Evolutionary conservation across 2,113 vertebrate species (phyloP), one percentile per base, ranked within the genome.

Genomic region (Limanda limanda): DNA sequence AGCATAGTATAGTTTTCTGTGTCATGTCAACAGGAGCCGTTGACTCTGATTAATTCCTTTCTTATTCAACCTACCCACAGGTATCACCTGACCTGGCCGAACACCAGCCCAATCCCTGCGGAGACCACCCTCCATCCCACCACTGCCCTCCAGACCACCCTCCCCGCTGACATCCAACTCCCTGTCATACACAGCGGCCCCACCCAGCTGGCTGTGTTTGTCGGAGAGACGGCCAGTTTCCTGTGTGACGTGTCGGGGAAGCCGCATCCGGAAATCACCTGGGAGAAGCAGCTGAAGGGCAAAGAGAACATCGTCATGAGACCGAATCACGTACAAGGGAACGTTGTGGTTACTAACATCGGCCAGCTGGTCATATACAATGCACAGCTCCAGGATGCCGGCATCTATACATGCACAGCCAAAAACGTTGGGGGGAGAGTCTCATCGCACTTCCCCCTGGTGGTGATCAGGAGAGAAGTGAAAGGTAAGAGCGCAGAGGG

Each of bases 351-450:
- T 85, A 99, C 98, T 72, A 99, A 99, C 93, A 97, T 99, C 0
- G 98, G 95, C 71, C 97, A 99, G 71, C 93, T 99, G 82, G 97
- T 99, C 83, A 98, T 99, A 81, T 99, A 99, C 81, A 99, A 98
- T 0, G 95, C 96, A 0, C 97, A 98, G 83, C 91, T 94, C 2
- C 96, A 96, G 79, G 97, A 99, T 0, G 94, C 96, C 0, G 98
- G 97, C 12, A 95, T 98, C 86, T 99, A 99, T 12, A 99, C 97
- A 1, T 99, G 98, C 93, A 97, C 94, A 0, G 97, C 97, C 68
- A 95, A 74, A 47, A 99, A 98, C 5, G 81, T 91, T 0, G 96
- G 96, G 0, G 98, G 97, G 2, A 91, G 96, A 2, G 92, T 97
- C n/a, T 93, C 93, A 1, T 93, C 94, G 0, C 96, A 99, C 83